These are phyloP conservation scores for Noctua fimbriata DNA, from an alignment of 2,888 invertebrate species.

Conservation along the genomic window DNA sequence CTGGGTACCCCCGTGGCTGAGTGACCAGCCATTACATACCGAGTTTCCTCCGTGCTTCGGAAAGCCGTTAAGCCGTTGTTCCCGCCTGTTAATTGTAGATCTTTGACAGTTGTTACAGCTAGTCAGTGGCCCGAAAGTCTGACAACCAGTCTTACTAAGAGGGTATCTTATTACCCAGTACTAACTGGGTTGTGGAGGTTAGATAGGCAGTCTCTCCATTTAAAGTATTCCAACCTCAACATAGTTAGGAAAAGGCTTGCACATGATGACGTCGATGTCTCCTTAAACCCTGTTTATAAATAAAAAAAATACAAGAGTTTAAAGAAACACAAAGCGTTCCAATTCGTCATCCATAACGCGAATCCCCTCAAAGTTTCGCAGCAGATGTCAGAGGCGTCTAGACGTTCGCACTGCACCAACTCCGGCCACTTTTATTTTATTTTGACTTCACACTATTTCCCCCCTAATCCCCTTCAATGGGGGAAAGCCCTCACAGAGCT, in stretches of 20 bases:
- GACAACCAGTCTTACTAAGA: no score
- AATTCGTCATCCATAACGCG: slow-evolving; percentile 38
- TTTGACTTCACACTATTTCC: slow-evolving; percentile 60
- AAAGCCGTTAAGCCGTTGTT: no score
- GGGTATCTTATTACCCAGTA: no score
- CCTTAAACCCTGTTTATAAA: background rate
- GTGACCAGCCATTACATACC: no score
- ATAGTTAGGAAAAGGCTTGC: no score
- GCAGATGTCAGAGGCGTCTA: slow-evolving; percentile 67
- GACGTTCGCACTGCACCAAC: slow-evolving; percentile 63
- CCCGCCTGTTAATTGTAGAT: no score
- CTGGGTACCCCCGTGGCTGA: no score
- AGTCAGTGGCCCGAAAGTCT: no score
- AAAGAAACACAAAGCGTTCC: background rate
- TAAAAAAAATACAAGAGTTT: background rate
- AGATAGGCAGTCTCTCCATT: no score
- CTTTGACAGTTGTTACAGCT: no score
- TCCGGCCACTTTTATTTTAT: slow-evolving; percentile 60
- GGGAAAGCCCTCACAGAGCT: slow-evolving; percentile 21
- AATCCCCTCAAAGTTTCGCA: slow-evolving; percentile 51
- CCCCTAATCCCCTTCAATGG: slow-evolving; percentile 9
- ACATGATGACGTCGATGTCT: background rate
- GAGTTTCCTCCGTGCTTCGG: no score
- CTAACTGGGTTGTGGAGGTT: no score
- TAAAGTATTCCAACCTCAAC: background rate